Conservation (phyloP, 1,140 invertebrate species). For the Acromyrmex echinatior region DNA sequence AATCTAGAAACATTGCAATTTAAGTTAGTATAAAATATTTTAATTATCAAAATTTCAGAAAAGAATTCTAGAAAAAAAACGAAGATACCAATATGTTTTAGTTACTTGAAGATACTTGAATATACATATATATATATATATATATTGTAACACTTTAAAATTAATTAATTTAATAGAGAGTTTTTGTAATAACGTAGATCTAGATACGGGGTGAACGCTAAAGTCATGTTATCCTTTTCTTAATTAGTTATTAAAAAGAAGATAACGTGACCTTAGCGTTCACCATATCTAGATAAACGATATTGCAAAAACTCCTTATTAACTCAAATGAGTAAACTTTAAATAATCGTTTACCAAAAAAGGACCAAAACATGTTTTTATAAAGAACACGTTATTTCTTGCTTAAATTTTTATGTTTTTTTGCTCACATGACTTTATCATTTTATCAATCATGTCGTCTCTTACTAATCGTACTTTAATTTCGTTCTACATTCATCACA, state of each 20-base stretch:
- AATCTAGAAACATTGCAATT: not conserved
- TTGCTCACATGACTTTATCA: not conserved
- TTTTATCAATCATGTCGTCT: not conserved
- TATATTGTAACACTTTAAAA: not conserved
- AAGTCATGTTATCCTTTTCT: too few species aligned
- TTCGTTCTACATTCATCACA: not conserved
- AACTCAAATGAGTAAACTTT: not conserved
- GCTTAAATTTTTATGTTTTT: not conserved
- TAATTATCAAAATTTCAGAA: not conserved
- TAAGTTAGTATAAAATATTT: not conserved
- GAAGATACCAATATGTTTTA: not conserved
- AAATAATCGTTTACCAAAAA: slow-evolving; percentile 5
- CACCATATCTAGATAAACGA: too few species aligned
- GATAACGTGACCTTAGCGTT: too few species aligned
- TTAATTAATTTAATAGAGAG: not conserved
- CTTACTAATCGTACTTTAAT: not conserved
- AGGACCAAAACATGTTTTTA: not conserved
- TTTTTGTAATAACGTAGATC: too few species aligned
- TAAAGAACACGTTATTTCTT: not conserved
- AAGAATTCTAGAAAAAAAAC: not conserved
- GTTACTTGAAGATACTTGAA: not conserved
- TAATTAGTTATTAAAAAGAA: too few species aligned
- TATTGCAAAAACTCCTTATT: too few species aligned
- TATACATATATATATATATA: not conserved
- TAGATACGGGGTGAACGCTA: too few species aligned